Percentiles rank a stretch among this genome's conserved stretches.
Conservation (phyloP, 2,113 vertebrate species). For the Dunckerocampus dactyliophorus region DNA sequence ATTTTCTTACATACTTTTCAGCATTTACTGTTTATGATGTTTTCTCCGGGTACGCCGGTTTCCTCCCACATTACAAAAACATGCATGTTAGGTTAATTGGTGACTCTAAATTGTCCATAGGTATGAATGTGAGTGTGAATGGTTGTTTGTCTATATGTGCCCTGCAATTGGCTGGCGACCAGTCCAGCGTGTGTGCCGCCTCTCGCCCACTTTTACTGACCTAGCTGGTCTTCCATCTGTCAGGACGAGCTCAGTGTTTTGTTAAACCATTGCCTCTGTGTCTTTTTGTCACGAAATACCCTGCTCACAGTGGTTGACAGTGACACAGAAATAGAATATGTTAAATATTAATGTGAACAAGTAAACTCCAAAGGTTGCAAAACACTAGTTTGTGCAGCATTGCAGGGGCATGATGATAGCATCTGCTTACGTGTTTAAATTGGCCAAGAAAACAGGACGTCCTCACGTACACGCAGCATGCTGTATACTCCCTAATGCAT, state of each 20-base stretch:
- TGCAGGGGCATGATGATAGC: constrained; percentile 61
- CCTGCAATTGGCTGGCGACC: too few species aligned
- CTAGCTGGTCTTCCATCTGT: background rate
- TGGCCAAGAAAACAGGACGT: constrained; percentile 28
- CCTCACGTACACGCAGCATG: constrained; percentile 36
- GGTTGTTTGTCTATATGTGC: too few species aligned
- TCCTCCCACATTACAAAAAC: too few species aligned
- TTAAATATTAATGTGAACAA: constrained; percentile 7
- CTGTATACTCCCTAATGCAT: constrained; percentile 35
- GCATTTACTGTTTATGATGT: too few species aligned
- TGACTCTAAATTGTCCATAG: too few species aligned
- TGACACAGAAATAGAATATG: background rate
- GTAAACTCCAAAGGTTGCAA: constrained; percentile 1
- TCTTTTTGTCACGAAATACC: background rate
- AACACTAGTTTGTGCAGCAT: constrained; percentile 8
- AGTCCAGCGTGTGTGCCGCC: too few species aligned
- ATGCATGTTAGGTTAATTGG: too few species aligned
- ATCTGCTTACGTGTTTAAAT: constrained; percentile 58
- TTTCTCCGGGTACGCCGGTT: too few species aligned
- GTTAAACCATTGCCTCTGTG: background rate
- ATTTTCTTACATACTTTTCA: too few species aligned
- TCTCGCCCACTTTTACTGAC: background rate
- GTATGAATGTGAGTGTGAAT: too few species aligned
- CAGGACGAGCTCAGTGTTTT: background rate
- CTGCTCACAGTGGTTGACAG: background rate